These are phyloP conservation scores for Iguana delicatissima DNA, from an alignment of 2,797 vertebrate species.

Conservation along the genomic window DNA sequence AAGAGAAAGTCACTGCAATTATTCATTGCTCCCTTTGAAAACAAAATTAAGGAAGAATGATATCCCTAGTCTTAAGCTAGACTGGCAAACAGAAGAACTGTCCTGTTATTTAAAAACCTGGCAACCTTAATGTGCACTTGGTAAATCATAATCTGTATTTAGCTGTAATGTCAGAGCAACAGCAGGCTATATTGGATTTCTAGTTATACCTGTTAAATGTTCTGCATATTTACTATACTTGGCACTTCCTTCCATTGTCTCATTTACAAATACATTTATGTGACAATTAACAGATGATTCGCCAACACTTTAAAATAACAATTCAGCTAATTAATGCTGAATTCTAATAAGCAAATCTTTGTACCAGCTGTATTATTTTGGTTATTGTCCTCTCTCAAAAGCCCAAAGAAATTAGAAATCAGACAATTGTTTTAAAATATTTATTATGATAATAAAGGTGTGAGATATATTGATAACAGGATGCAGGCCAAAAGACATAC, in stretches of 20 bases:
- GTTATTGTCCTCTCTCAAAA: constrained; percentile 64
- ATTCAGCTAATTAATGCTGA: constrained; percentile 78
- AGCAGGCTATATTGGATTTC: constrained; percentile 42
- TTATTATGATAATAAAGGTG: constrained; percentile 28
- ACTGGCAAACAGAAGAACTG: too few species aligned
- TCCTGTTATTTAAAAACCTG: too few species aligned
- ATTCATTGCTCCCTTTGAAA: too few species aligned
- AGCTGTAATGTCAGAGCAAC: not conserved
- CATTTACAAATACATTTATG: constrained; percentile 74
- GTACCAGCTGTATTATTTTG: constrained; percentile 71
- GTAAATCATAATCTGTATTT: constrained; percentile 5
- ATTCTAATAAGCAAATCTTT: constrained; percentile 75
- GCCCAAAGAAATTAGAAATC: constrained; percentile 58
- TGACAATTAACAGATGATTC: constrained; percentile 77
- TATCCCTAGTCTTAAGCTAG: too few species aligned
- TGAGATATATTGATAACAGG: not conserved
- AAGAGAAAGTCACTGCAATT: too few species aligned
- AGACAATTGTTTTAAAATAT: constrained; percentile 57
- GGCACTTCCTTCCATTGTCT: constrained; percentile 70
- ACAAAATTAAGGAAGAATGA: too few species aligned
- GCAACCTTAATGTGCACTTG: not conserved
- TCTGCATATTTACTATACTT: constrained; percentile 75
- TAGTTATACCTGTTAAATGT: constrained; percentile 75
- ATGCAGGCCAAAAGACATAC: not conserved
- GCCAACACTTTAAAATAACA: constrained; percentile 79